Evolutionary conservation across 2,888 invertebrate genomes (phyloP).

Genomic region (Carterocephalus palaemon): DNA sequence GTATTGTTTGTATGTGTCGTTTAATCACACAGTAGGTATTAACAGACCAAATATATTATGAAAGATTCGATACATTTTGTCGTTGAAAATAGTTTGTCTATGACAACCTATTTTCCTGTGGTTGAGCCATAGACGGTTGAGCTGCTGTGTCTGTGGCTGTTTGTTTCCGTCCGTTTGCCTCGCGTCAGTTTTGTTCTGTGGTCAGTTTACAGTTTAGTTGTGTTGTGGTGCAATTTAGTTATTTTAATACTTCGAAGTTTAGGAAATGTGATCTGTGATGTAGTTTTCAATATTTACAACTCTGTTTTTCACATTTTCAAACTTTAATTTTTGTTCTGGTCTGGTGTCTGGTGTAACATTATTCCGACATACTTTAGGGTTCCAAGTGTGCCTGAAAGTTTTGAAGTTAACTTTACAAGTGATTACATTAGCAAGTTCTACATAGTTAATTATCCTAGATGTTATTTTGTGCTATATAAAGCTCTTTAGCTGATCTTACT

Average conservation of each 20-base stretch:
- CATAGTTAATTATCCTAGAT: constrained; percentile 36
- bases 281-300: neutral
- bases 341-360: constrained; percentile 41
- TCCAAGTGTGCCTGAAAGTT: constrained; percentile 59
- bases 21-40: neutral
- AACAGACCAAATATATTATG: too few species aligned
- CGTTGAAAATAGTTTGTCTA: too few species aligned
- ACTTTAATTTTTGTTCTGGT: too few species aligned
- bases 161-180: constrained; percentile 6
- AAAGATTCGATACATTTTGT: too few species aligned
- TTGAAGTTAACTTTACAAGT: constrained; percentile 50
- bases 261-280: neutral
- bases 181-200: too few species aligned
- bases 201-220: too few species aligned
- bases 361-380: too few species aligned
- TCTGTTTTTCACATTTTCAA: too few species aligned
- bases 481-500: constrained; percentile 8
- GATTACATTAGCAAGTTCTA: constrained; percentile 42
- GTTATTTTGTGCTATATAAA: constrained; percentile 26
- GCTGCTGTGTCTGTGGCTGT: constrained; percentile 4
- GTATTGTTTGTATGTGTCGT: too few species aligned
- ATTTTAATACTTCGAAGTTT: neutral
- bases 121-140: neutral
- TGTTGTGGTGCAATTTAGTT: constrained; percentile 1
- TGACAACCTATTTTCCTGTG: too few species aligned